Evolutionary conservation across 2,797 vertebrate species (phyloP).

Genomic region (Diplodus puntazzo): DNA sequence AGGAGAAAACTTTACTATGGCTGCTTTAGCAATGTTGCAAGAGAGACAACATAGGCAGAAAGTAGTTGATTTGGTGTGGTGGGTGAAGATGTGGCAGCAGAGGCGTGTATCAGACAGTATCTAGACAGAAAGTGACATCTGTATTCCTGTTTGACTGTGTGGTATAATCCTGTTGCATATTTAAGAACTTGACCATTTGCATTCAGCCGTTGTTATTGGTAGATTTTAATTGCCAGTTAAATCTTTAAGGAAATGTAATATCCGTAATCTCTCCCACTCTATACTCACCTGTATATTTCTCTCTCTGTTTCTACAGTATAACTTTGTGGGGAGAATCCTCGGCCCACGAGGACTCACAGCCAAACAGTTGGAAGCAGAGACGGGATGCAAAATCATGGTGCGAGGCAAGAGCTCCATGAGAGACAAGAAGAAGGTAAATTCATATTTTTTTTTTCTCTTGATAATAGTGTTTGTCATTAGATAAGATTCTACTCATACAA

Average conservation of each 20-base stretch:
- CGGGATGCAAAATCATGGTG: slow-evolving; percentile 91
- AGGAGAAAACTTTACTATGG: background rate
- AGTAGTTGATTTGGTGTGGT: background rate
- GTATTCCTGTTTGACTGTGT: background rate
- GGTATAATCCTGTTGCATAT: background rate
- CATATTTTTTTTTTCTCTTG: slow-evolving; percentile 12
- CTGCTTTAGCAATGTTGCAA: slow-evolving; percentile 1
- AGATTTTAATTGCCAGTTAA: background rate
- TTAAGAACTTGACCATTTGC: background rate
- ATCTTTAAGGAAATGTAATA: slow-evolving; percentile 15
- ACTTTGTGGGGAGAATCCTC: slow-evolving; percentile 90
- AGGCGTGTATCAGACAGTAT: background rate
- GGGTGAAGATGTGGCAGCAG: slow-evolving; percentile 25
- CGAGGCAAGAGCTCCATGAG: slow-evolving; percentile 91
- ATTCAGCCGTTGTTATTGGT: background rate
- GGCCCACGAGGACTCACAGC: slow-evolving; percentile 89
- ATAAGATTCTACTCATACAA: background rate
- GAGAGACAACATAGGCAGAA: background rate
- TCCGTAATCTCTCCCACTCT: background rate
- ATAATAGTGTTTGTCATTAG: background rate
- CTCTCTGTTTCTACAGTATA: slow-evolving; percentile 82
- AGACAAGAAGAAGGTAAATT: slow-evolving; percentile 90
- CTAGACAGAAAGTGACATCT: slow-evolving; percentile 8
- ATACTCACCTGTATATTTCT: slow-evolving; percentile 20
- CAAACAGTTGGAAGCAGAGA: slow-evolving; percentile 90